A percentile compares a stretch with the other conserved stretches of the same genome.
These are phyloP conservation scores for Silvanus unidentatus DNA, from an alignment of 2,888 invertebrate species.

Conservation along the genomic window DNA sequence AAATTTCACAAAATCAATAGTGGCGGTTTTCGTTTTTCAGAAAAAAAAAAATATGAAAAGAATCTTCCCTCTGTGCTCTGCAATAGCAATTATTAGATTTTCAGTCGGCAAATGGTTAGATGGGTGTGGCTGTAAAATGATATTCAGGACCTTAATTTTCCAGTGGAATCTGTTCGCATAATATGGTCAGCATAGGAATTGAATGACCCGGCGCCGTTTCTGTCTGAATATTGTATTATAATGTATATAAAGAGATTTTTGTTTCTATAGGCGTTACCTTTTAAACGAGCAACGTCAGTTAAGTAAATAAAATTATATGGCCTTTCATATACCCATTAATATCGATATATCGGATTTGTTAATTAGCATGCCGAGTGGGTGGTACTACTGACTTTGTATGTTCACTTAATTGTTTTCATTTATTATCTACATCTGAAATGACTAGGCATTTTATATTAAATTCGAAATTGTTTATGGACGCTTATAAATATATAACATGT, in stretches of 20 bases:
- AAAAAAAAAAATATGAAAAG: too few species aligned
- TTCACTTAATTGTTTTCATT: constrained; percentile 24
- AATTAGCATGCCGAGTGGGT: constrained; percentile 31
- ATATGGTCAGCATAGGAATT: too few species aligned
- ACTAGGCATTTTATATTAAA: constrained; percentile 13
- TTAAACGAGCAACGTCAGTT: constrained; percentile 37
- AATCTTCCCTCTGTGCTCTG: too few species aligned
- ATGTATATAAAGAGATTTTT: constrained; percentile 34
- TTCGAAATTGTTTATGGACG: constrained; percentile 1
- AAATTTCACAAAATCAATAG: too few species aligned
- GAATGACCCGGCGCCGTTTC: constrained; percentile 28
- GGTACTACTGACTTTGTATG: constrained; percentile 23
- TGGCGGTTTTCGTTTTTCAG: too few species aligned
- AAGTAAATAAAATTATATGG: constrained; percentile 42
- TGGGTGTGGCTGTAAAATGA: constrained; percentile 7
- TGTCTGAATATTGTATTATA: constrained; percentile 29
- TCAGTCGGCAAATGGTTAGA: too few species aligned
- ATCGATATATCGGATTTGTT: constrained; percentile 31
- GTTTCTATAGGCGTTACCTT: constrained; percentile 38
- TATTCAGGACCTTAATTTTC: constrained; percentile 19
- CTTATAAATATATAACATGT: too few species aligned
- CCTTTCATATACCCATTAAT: constrained; percentile 34
- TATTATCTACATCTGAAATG: constrained; percentile 20
- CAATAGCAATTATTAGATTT: too few species aligned
- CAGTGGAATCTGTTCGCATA: too few species aligned